A percentile compares a stretch with the other conserved stretches of the same genome.
Conservation (phyloP, 2,797 vertebrate genomes). For the Threskiornis aethiopicus region DNA sequence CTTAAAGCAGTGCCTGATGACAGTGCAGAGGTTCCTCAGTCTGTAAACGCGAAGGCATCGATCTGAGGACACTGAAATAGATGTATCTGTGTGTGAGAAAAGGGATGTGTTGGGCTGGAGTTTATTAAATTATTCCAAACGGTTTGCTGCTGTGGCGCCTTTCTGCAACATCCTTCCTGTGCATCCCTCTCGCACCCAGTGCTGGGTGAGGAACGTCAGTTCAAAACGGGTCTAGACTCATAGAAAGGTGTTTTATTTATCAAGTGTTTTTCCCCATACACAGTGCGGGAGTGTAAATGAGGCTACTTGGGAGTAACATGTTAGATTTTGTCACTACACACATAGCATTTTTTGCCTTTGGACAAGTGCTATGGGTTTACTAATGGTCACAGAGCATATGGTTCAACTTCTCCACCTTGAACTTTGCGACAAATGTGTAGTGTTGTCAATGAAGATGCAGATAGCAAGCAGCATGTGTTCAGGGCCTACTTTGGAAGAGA, state of each 20-base stretch:
- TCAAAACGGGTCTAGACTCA: not conserved
- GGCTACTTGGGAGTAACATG: not conserved
- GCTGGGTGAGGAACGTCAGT: not conserved
- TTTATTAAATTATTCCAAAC: slow-evolving; percentile 4
- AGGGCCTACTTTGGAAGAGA: not conserved
- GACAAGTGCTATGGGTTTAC: not conserved
- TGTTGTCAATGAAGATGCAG: not conserved
- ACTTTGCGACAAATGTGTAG: fast-evolving
- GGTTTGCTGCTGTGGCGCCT: not conserved
- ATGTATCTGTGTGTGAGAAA: not conserved
- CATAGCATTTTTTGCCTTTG: not conserved
- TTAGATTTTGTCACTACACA: not conserved
- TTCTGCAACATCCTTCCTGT: not conserved
- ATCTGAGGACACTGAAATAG: not conserved
- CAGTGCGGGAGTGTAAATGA: not conserved
- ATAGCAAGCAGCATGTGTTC: not conserved
- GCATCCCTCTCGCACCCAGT: fast-evolving
- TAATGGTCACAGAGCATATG: slow-evolving; percentile 6
- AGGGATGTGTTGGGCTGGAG: not conserved
- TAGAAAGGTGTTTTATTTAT: not conserved
- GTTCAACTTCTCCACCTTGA: not conserved
- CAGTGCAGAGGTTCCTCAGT: not conserved
- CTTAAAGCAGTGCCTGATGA: not conserved
- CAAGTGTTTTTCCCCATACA: not conserved
- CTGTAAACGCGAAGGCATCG: not conserved